Conservation (phyloP, 2,797 vertebrate genomes). For the Scleropages formosus region DNA sequence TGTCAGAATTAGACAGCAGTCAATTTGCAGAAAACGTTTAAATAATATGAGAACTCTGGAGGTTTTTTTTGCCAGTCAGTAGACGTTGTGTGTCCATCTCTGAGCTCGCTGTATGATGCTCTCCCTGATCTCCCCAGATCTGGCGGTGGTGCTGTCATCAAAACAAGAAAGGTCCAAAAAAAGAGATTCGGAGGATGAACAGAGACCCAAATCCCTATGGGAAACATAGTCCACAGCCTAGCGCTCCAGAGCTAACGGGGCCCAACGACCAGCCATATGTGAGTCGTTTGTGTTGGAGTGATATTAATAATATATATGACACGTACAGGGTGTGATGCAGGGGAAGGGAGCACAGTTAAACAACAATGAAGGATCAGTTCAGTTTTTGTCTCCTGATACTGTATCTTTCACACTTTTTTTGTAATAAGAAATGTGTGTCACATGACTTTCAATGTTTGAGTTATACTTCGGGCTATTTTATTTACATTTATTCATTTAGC, state of each 20-base stretch:
- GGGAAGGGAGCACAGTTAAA: background rate
- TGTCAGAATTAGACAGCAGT: background rate
- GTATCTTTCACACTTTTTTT: too few relatives aligned
- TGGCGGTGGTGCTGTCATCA: constrained; percentile 6
- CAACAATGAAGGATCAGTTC: too few relatives aligned
- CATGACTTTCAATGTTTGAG: too few relatives aligned
- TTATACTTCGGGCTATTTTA: too few relatives aligned
- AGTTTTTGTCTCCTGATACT: too few relatives aligned
- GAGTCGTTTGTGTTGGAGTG: background rate
- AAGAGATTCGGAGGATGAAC: too few relatives aligned
- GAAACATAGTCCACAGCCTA: background rate
- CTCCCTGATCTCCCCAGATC: background rate
- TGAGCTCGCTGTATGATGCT: background rate
- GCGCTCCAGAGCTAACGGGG: background rate
- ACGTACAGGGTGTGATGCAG: background rate
- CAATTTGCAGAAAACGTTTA: background rate
- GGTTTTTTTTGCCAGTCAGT: too few relatives aligned
- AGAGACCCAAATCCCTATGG: background rate
- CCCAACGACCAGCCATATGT: background rate
- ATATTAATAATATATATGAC: background rate
- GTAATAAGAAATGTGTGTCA: too few relatives aligned
- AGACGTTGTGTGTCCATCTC: background rate
- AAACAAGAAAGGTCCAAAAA: background rate
- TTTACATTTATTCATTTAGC: too few relatives aligned
- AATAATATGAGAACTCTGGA: too few relatives aligned